Base-by-base conservation (phyloP, 1,140 invertebrate genomes). In the Zaprionus lachaisei region DNA sequence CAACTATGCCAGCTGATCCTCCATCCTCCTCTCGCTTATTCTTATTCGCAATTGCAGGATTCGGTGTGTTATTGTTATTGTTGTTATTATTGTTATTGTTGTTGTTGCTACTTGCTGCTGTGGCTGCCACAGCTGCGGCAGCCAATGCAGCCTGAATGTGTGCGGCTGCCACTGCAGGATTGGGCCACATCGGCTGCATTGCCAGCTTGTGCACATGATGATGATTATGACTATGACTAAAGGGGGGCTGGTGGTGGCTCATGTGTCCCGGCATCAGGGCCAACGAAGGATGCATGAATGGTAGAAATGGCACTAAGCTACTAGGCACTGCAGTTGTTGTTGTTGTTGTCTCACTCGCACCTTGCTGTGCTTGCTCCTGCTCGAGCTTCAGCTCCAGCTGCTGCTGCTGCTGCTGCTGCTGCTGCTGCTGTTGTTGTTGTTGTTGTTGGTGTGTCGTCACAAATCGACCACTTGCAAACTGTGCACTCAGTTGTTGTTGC, bases 131-230 rank as follows among this genome's bases (percentile, higher is more conserved):
- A 1, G 91, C 91, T 5, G 91, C 92, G 14, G 81, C 92, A 3
- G 91, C 92, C 22, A 92, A 68, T 17, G 92, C 91, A 5, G 87
- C 92, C 70, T 92, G 92, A 17, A 92, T 87, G 31, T 92, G 92
- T 7, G 92, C 92, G 24, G 92, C 89, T 34, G 87, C 89, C 12
- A 92, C 85, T 3, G 92, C 87, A n/a, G 86, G 83, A 38, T 80
- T 80, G 2, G 91, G 84, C 92, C 92, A 92, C 73, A 92, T 90
- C 1, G 91, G 79, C 37, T 91, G 81, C 60, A 91, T 56, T 7
- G 81, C 26, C 38, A 78, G 56, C 65, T 86, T 91, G 31, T 70
- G 64, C 15, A 51, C 47, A 15, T 84, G 85, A 54, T 70, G 51
- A 57, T 26, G 28, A 31, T 31, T 31, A 31, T 72, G 56, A 54